phyloP scores from a whole-genome alignment of 1,140 invertebrate species.

The Lordiphosa clarofinis region DNA sequence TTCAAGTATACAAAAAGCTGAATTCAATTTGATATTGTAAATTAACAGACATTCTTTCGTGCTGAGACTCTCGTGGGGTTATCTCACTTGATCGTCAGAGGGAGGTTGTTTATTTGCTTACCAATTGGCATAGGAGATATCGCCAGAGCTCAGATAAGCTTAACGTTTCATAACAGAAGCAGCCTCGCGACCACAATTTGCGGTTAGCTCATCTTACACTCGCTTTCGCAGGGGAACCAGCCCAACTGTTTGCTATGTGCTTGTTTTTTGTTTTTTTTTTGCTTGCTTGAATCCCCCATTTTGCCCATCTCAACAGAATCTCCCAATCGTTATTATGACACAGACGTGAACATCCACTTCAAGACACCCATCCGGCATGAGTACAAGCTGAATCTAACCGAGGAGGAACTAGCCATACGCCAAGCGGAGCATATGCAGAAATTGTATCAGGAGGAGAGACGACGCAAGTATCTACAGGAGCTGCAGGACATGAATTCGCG shows the following conservation, averaged over 20 bases:
- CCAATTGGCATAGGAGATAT: conserved; percentile 60
- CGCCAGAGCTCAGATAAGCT: conserved; percentile 33
- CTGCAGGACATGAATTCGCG: conserved; percentile 94
- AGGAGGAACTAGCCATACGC: conserved; percentile 89
- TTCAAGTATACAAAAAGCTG: conserved; percentile 23
- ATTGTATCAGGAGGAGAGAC: conserved; percentile 92
- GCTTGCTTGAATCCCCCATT: too few species aligned
- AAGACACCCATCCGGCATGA: conserved; percentile 91
- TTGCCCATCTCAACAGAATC: conserved; percentile 82
- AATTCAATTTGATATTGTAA: conserved; percentile 56
- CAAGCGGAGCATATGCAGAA: conserved; percentile 94
- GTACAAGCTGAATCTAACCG: conserved; percentile 89
- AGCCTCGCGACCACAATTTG: conserved; percentile 37
- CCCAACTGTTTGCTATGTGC: background rate
- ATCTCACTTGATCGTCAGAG: conserved; percentile 4
- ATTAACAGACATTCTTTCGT: conserved; percentile 9
- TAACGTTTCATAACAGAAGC: conserved; percentile 47
- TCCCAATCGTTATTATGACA: conserved; percentile 91
- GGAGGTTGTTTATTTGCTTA: conserved; percentile 65
- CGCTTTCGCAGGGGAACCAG: conserved; percentile 16
- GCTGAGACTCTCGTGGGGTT: conserved; percentile 1
- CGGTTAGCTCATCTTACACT: conserved; percentile 67
- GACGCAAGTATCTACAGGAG: conserved; percentile 92
- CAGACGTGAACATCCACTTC: conserved; percentile 96
- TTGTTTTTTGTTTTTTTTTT: conserved; percentile 9